Evolutionary conservation across 2,888 invertebrate species (phyloP).

Genomic region (Zhengitettix transpicula): DNA sequence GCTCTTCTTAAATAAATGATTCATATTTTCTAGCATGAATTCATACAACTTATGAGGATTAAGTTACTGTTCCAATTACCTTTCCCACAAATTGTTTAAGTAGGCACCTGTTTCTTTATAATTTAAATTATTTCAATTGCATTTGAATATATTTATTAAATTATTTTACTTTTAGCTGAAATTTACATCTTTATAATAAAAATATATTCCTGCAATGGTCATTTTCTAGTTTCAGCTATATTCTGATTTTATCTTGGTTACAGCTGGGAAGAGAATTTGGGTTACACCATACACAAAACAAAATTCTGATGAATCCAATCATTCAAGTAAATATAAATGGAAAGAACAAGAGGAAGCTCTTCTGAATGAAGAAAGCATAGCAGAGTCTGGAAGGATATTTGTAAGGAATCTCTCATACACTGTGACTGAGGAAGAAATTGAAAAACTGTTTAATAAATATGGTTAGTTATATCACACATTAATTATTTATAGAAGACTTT

Average conservation of each 20-base stretch:
- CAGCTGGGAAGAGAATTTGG: conserved; percentile 43
- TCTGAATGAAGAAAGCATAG: conserved; percentile 59
- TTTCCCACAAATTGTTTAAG: too few relatives aligned
- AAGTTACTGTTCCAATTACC: too few relatives aligned
- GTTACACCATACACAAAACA: conserved; percentile 33
- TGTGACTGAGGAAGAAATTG: conserved; percentile 70
- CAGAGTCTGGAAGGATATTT: conserved; percentile 84
- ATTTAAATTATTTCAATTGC: too few relatives aligned
- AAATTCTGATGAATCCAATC: conserved; percentile 17
- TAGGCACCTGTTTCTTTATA: too few relatives aligned
- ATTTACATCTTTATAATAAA: too few relatives aligned
- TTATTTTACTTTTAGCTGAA: too few relatives aligned
- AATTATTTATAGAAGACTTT: background rate
- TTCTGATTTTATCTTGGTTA: conserved; percentile 1
- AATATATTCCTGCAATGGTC: too few relatives aligned
- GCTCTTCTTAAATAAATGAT: too few relatives aligned
- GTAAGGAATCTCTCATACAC: conserved; percentile 80
- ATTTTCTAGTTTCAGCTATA: too few relatives aligned
- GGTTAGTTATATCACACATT: conserved; percentile 32
- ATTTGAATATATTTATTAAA: too few relatives aligned
- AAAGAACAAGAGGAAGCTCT: conserved; percentile 41
- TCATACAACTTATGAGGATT: too few relatives aligned
- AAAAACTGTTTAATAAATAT: conserved; percentile 64
- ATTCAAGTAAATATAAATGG: conserved; percentile 31
- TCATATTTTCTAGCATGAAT: too few relatives aligned